A percentile compares a stretch with the other conserved stretches of the same genome.
Conservation (phyloP, 2,888 invertebrate species). For the Scaptomyza polygonia region DNA sequence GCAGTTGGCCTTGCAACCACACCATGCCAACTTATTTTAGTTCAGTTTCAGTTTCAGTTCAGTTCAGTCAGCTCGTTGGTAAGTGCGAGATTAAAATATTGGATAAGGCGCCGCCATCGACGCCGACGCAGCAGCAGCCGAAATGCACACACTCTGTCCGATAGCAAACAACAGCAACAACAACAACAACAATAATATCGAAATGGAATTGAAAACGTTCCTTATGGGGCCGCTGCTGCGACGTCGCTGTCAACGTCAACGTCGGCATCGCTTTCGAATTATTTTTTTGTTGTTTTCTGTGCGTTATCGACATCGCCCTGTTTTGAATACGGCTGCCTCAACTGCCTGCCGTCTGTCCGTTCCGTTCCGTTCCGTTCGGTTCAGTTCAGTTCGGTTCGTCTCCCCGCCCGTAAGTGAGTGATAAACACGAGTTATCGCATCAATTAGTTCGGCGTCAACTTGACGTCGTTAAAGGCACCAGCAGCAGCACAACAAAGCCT, state of each 20-base stretch:
- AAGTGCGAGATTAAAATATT: conserved; percentile 77
- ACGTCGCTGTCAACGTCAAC: conserved; percentile 16
- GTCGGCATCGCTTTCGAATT: conserved; percentile 57
- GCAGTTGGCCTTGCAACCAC: conserved; percentile 35
- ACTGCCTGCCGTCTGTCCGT: too few relatives aligned
- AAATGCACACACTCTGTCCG: conserved; percentile 59
- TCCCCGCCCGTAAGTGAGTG: conserved; percentile 71
- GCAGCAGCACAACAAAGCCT: conserved; percentile 46
- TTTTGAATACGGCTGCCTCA: conserved; percentile 45
- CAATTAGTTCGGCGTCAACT: conserved; percentile 79
- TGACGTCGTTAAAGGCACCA: conserved; percentile 71
- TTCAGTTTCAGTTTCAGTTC: conserved; percentile 16
- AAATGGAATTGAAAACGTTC: conserved; percentile 66
- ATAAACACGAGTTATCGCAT: conserved; percentile 78
- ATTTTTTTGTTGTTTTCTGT: conserved; percentile 48
- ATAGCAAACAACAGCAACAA: conserved; percentile 52
- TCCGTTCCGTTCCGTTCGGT: too few relatives aligned
- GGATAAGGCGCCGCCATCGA: conserved; percentile 47
- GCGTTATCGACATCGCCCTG: conserved; percentile 63
- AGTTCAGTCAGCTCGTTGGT: conserved; percentile 61
- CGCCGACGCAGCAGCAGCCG: conserved; percentile 45
- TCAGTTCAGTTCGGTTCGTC: too few relatives aligned
- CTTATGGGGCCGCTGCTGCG: conserved; percentile 36
- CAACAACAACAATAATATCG: conserved; percentile 35
- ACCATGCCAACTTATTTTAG: conserved; percentile 36